Conservation (phyloP, 2,797 vertebrate species). For the Todus mexicanus region DNA sequence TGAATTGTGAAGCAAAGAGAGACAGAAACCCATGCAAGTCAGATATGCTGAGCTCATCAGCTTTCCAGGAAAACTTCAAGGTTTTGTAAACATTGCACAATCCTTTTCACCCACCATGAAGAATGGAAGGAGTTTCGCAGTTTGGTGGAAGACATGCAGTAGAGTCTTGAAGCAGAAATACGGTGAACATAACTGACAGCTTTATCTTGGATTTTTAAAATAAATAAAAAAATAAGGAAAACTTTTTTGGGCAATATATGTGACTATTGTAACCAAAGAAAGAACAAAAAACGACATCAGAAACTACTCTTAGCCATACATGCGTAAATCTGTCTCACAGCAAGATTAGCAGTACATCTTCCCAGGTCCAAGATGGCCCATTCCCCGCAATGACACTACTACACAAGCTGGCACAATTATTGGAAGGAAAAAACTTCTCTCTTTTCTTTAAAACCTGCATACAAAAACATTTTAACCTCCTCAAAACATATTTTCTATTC, state of each 20-base stretch:
- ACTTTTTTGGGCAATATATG: background rate
- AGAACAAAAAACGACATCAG: background rate
- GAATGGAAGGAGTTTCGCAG: background rate
- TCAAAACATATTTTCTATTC: background rate
- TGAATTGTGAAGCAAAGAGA: background rate
- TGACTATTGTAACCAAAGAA: background rate
- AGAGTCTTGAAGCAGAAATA: background rate
- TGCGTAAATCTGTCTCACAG: background rate
- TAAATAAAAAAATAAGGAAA: background rate
- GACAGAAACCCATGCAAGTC: background rate
- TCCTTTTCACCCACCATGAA: background rate
- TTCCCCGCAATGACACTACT: background rate
- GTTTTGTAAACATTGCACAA: background rate
- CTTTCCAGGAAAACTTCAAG: background rate
- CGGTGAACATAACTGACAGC: background rate
- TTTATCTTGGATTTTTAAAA: background rate
- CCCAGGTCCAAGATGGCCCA: background rate
- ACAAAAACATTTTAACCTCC: background rate
- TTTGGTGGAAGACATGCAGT: background rate
- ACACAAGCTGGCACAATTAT: background rate
- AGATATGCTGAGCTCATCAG: background rate
- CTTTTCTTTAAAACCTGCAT: background rate
- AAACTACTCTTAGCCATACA: background rate
- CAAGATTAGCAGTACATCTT: background rate
- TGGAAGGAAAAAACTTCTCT: background rate